phyloP scores from a whole-genome alignment of 64 coral and sea anemone genomes.

The Dendrophyllia cribrosa region DNA sequence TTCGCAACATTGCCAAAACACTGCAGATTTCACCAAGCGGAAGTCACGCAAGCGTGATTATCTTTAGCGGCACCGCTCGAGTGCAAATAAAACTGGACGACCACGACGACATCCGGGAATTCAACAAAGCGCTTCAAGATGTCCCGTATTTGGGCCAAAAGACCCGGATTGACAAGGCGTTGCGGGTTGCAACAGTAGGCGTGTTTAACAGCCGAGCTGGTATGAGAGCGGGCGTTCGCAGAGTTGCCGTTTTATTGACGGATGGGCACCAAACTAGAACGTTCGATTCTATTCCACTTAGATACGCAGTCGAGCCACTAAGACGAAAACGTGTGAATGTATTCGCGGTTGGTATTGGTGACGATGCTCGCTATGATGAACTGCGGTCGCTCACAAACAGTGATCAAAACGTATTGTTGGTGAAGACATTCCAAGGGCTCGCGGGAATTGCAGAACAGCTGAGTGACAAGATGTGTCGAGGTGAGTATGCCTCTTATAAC shows the following conservation, averaged over 20 bases:
- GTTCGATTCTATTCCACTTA: slow-evolving; percentile 68
- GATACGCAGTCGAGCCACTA: slow-evolving; percentile 66
- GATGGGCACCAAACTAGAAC: slow-evolving; percentile 91
- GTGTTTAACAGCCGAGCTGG: slow-evolving; percentile 63
- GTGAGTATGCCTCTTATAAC: slow-evolving; percentile 13
- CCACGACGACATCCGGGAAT: slow-evolving; percentile 42
- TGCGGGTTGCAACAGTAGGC: slow-evolving; percentile 62
- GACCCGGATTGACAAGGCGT: slow-evolving; percentile 89
- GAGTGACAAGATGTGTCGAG: slow-evolving; percentile 45
- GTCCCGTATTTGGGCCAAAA: slow-evolving; percentile 33
- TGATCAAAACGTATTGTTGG: slow-evolving; percentile 74
- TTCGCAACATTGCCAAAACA: slow-evolving; percentile 63
- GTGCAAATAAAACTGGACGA: slow-evolving; percentile 71
- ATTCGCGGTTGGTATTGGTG: slow-evolving; percentile 80
- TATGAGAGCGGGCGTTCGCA: slow-evolving; percentile 53
- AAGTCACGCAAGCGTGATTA: slow-evolving; percentile 70
- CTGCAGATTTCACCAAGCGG: slow-evolving; percentile 33
- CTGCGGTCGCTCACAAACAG: slow-evolving; percentile 52
- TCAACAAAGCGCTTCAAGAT: slow-evolving; percentile 69
- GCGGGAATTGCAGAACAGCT: slow-evolving; percentile 44
- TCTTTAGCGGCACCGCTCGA: slow-evolving; percentile 75
- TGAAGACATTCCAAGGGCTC: slow-evolving; percentile 67
- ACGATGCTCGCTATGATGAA: slow-evolving; percentile 47
- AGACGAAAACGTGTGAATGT: slow-evolving; percentile 62
- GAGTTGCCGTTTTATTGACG: slow-evolving; percentile 79